These are phyloP conservation scores for Exaiptasia diaphana DNA, from an alignment of 64 coral and sea anemone species.

Conservation along the genomic window DNA sequence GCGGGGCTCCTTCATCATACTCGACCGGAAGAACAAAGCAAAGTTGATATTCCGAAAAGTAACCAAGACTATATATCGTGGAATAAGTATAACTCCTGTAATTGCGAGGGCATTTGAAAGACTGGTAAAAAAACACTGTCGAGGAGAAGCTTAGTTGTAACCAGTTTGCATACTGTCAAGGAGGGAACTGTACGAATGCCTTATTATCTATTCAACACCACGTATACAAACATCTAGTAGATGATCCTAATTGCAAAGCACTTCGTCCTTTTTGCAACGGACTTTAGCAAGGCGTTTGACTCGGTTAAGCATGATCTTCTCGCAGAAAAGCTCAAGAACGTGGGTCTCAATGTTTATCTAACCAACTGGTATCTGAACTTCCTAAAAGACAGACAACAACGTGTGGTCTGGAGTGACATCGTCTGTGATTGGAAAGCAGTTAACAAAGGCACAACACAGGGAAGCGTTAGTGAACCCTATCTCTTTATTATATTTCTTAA, in stretches of 20 bases:
- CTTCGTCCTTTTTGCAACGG: neutral
- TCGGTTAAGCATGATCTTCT: slow-evolving; percentile 25
- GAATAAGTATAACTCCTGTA: neutral
- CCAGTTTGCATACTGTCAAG: neutral
- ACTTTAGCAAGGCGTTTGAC: slow-evolving; percentile 16
- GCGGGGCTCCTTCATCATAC: no score
- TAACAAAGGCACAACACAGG: slow-evolving; percentile 43
- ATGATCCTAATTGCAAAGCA: neutral
- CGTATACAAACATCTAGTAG: neutral
- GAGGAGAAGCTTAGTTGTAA: neutral
- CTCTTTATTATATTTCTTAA: slow-evolving; percentile 45
- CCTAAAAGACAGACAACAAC: slow-evolving; percentile 8
- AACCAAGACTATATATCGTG: slow-evolving; percentile 1
- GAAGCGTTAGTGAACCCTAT: slow-evolving; percentile 23
- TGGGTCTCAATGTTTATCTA: slow-evolving; percentile 5
- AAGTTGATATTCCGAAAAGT: no score
- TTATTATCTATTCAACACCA: slow-evolving; percentile 8
- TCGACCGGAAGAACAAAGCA: no score
- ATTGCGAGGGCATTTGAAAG: slow-evolving; percentile 1
- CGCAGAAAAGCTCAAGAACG: slow-evolving; percentile 19
- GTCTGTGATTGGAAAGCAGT: slow-evolving; percentile 16
- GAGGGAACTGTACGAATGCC: slow-evolving; percentile 4
- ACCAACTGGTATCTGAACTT: slow-evolving; percentile 36
- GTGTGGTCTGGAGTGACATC: neutral
- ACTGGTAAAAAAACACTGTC: neutral